Evolutionary conservation across 2,888 invertebrate genomes (phyloP), one percentile per base, ranked within the genome.

Genomic region (Machimus atricapillus): DNA sequence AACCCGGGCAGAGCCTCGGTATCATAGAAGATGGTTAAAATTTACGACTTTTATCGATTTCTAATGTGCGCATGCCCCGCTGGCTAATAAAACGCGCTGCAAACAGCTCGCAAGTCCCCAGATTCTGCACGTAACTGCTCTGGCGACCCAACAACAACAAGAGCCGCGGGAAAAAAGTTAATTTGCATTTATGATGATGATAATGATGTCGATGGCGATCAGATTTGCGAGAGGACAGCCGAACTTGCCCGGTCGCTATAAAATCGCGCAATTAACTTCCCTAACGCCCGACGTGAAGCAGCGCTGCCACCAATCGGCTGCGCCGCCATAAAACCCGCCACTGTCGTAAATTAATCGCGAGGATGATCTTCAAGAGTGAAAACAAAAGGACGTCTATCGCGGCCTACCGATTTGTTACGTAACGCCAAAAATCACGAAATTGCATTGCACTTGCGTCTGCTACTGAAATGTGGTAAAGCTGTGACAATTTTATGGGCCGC

Each of bases 181-280:
- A 78, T 78, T 78, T 78, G 78, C 78, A 78, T 78, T 78, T 78
- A 78, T 78, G 78, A 78, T 78, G 78, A 78, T 78, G 78, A 40
- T 43, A 46, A 40, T 43, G 23, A 40, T 40, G 46, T 2, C 14
- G 78, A 23, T 23, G 66, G 8, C 23, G 66, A 66, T 66, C 27
- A 66, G 78, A 66, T 66, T 40, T 23, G 5, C 37, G 78, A 78
- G 78, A 78, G 40, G 78, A 78, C 78, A 43, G n/a, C 43, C 43
- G 23, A 40, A 78, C 23, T 78, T 12, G 9, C 43, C 16, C 14
- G 40, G 78, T 7, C 43, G 23, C 78, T 78, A 78, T 78, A 78
- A 78, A 78, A 78, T 78, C 78, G 78, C 78, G 46, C 78, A 78
- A 78, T 78, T 78, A 78, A 78, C 78, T 78, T 78, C 78, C 78